A percentile compares a stretch with the other conserved stretches of the same genome.
Conservation (phyloP, 2,888 invertebrate genomes). For the Acanthacorydalis orientalis region DNA sequence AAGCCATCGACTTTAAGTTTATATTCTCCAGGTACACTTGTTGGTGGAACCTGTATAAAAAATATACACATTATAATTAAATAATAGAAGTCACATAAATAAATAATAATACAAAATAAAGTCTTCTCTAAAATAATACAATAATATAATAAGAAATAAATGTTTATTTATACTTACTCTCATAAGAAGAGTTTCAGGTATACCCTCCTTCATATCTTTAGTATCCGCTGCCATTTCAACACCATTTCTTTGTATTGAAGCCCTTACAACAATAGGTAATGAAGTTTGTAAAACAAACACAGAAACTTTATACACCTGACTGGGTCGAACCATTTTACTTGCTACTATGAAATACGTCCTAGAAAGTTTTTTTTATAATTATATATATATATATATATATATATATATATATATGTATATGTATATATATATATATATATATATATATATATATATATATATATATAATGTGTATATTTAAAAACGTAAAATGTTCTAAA, state of each 20-base stretch:
- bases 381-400: not conserved
- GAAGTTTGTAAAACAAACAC: slow-evolving; percentile 68
- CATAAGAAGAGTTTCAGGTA: slow-evolving; percentile 81
- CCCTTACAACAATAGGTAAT: slow-evolving; percentile 66
- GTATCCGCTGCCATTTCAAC: slow-evolving; percentile 75
- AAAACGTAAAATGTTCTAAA: too few species aligned
- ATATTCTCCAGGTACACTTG: slow-evolving; percentile 70
- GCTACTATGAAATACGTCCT: slow-evolving; percentile 89
- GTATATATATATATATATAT: too few species aligned
- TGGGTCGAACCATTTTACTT: slow-evolving; percentile 79
- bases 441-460: too few species aligned
- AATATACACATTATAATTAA: not conserved
- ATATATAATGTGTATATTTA: too few species aligned
- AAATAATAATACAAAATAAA: slow-evolving; percentile 7
- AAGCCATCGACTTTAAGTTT: slow-evolving; percentile 72
- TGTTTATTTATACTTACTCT: slow-evolving; percentile 35
- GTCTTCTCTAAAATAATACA: not conserved
- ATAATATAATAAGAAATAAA: slow-evolving; percentile 1
- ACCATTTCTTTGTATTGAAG: slow-evolving; percentile 78
- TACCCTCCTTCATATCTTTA: slow-evolving; percentile 67
- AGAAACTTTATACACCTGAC: slow-evolving; percentile 75
- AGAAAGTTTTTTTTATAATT: slow-evolving; percentile 15
- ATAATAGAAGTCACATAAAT: not conserved
- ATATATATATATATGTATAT: not conserved
- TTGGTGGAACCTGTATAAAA: slow-evolving; percentile 51